Conservation (phyloP, 2,888 invertebrate genomes). For the Brachyptera putata region DNA sequence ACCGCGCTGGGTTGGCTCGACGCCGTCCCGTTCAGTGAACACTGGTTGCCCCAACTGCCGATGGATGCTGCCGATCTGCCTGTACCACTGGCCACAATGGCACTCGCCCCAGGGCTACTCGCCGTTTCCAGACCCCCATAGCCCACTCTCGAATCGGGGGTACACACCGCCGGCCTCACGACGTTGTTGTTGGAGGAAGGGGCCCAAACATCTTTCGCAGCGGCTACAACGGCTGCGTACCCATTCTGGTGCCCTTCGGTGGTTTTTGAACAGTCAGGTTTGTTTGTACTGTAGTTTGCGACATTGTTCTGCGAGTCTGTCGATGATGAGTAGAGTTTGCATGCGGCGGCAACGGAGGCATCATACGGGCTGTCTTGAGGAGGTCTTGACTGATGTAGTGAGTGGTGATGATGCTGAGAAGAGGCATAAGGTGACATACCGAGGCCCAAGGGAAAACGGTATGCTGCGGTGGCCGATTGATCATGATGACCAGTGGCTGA, state of each 20-base stretch:
- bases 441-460: conserved; percentile 81
- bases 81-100: conserved; percentile 42
- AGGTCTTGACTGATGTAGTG: conserved; percentile 67
- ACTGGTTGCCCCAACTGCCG: conserved; percentile 81
- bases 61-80: conserved; percentile 49
- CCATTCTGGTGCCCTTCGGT: conserved; percentile 49
- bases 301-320: conserved; percentile 53
- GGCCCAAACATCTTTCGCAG: conserved; percentile 57
- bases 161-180: conserved; percentile 83
- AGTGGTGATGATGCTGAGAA: conserved; percentile 52
- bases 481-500: conserved; percentile 62
- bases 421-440: conserved; percentile 80
- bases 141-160: conserved; percentile 80
- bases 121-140: conserved; percentile 67
- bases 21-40: conserved; percentile 76
- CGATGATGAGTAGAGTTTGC: conserved; percentile 73
- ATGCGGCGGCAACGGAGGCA: conserved; percentile 75
- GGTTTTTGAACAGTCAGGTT: conserved; percentile 39
- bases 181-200: conserved; percentile 57
- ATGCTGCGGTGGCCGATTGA: conserved; percentile 65
- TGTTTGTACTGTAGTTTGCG: conserved; percentile 41
- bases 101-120: conserved; percentile 62
- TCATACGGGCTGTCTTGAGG: conserved; percentile 91
- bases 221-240: conserved; percentile 66
- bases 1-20: conserved; percentile 57